Conservation (phyloP, 2,113 vertebrate species). For the Mustelus asterias region DNA sequence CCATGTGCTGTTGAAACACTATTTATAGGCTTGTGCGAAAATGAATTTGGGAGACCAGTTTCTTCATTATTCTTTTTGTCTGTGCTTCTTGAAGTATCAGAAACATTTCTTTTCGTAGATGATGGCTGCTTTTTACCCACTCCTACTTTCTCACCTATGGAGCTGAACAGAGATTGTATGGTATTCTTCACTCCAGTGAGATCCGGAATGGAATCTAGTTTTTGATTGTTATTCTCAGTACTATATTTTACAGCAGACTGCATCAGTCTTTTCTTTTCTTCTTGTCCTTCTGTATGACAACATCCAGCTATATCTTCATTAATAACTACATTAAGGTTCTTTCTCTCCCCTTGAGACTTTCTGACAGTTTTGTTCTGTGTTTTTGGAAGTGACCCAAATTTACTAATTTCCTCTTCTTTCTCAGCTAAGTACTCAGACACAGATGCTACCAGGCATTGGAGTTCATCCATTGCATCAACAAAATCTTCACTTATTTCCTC, state of each 20-base stretch:
- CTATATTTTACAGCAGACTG: neutral
- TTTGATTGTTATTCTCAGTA: slow-evolving; percentile 41
- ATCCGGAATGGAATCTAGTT: slow-evolving; percentile 52
- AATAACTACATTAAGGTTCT: neutral
- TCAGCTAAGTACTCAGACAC: slow-evolving; percentile 89
- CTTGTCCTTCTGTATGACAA: neutral
- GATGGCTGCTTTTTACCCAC: slow-evolving; percentile 65
- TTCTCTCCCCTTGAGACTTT: neutral
- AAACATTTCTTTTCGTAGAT: slow-evolving; percentile 60
- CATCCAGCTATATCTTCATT: neutral
- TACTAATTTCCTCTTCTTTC: slow-evolving; percentile 90
- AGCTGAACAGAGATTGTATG: slow-evolving; percentile 70
- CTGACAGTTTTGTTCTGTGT: slow-evolving; percentile 45
- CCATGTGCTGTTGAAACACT: slow-evolving; percentile 54
- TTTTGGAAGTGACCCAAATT: slow-evolving; percentile 66
- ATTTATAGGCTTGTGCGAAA: slow-evolving; percentile 58
- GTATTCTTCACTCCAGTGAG: slow-evolving; percentile 70
- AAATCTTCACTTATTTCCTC: slow-evolving; percentile 65
- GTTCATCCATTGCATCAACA: slow-evolving; percentile 74
- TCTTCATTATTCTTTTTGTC: slow-evolving; percentile 50
- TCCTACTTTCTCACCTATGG: slow-evolving; percentile 73
- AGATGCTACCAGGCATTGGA: slow-evolving; percentile 81
- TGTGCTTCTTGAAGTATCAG: slow-evolving; percentile 49
- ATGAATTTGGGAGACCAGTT: slow-evolving; percentile 56
- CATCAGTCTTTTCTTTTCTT: neutral